Conservation (phyloP, 2,888 invertebrate genomes). For the Callosobruchus maculatus region DNA sequence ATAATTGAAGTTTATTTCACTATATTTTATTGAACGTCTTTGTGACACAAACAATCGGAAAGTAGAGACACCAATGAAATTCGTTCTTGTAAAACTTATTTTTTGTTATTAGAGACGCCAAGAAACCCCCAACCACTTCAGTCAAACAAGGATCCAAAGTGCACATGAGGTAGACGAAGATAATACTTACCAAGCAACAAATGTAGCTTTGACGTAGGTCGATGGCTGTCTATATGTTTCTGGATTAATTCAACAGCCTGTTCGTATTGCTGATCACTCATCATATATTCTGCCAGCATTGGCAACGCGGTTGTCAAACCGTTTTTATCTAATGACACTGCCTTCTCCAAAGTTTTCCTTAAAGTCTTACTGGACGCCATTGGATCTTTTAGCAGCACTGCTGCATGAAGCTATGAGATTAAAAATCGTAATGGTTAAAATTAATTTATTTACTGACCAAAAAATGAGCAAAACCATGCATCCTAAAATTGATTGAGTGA, state of each 20-base stretch:
- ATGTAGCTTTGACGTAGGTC: conserved; percentile 62
- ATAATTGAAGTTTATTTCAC: no score
- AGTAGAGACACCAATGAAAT: no score
- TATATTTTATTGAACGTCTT: no score
- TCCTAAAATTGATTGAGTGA: no score
- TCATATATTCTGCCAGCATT: conserved; percentile 66
- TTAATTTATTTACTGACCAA: no score
- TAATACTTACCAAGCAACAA: conserved; percentile 52
- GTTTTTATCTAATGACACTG: conserved; percentile 66
- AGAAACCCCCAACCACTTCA: no score
- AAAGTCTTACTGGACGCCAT: conserved; percentile 56
- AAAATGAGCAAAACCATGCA: no score
- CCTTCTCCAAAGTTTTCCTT: conserved; percentile 67
- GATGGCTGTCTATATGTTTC: conserved; percentile 57
- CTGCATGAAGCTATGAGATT: conserved; percentile 63
- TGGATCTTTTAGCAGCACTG: conserved; percentile 67
- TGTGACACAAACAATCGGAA: no score
- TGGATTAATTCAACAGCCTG: conserved; percentile 66
- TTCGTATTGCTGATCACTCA: conserved; percentile 62
- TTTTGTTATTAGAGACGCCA: no score
- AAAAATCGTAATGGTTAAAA: background rate
- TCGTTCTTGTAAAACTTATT: no score
- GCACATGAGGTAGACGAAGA: background rate
- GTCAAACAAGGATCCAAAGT: no score
- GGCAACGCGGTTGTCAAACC: conserved; percentile 67